Evolutionary conservation across 2,113 vertebrate genomes (phyloP).

Genomic region (Paratilapia polleni): DNA sequence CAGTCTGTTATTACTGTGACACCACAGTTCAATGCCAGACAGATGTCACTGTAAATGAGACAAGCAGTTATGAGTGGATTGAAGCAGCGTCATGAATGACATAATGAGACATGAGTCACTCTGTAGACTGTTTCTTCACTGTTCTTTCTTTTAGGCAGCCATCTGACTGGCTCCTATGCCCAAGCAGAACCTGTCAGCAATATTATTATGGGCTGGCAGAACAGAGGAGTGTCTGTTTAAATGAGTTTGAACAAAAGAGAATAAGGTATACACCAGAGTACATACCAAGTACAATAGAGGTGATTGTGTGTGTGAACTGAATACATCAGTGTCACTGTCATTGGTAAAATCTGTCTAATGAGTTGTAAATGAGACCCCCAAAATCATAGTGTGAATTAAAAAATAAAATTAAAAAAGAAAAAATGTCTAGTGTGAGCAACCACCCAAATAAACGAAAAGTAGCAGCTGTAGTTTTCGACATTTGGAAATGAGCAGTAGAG

Average conservation of each 20-base stretch:
- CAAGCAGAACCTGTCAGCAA: constrained; percentile 23
- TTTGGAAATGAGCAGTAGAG: neutral
- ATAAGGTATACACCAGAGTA: neutral
- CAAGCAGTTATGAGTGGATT: constrained; percentile 33
- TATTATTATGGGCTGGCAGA: constrained; percentile 6
- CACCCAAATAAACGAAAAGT: neutral
- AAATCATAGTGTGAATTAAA: constrained; percentile 1
- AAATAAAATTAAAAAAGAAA: neutral
- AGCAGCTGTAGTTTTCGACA: neutral
- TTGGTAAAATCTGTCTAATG: constrained; percentile 6
- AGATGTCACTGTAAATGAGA: constrained; percentile 62
- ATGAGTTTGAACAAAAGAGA: constrained; percentile 13
- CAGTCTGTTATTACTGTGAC: constrained; percentile 60
- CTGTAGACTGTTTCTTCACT: constrained; percentile 36
- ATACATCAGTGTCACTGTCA: neutral
- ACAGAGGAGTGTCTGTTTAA: neutral
- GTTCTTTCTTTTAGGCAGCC: constrained; percentile 27
- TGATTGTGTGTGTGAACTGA: constrained; percentile 11
- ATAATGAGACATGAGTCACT: constrained; percentile 59
- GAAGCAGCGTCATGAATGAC: constrained; percentile 48
- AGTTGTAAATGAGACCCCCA: neutral
- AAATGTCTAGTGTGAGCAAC: neutral
- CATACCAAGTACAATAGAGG: constrained; percentile 17
- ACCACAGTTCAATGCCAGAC: constrained; percentile 52
- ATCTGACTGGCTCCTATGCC: constrained; percentile 20